Evolutionary conservation across 1,140 invertebrate species (phyloP).

Genomic region (Ephestia elutella): DNA sequence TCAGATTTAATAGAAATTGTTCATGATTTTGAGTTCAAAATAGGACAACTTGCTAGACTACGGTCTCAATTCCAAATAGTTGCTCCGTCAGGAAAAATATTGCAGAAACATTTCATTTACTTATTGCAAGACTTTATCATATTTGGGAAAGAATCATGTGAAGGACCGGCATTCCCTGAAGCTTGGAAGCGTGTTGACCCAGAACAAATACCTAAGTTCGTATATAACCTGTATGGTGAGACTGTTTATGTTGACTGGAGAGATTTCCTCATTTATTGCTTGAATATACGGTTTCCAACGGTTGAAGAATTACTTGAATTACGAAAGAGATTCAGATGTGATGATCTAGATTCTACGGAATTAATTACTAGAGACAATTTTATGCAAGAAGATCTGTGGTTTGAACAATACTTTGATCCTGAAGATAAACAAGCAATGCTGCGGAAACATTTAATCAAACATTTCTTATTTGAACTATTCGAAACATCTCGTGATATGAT

Average conservation of each 20-base stretch:
- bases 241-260: conserved; percentile 75
- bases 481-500: conserved; percentile 56
- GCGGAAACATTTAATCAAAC: conserved; percentile 62
- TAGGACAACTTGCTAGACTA: conserved; percentile 70
- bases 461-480: conserved; percentile 75
- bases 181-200: conserved; percentile 72
- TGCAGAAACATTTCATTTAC: conserved; percentile 72
- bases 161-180: conserved; percentile 63
- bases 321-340: conserved; percentile 58
- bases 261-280: conserved; percentile 77
- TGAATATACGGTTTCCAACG: conserved; percentile 72
- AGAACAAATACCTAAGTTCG: conserved; percentile 62
- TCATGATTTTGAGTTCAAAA: conserved; percentile 61
- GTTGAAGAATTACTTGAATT: conserved; percentile 69
- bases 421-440: conserved; percentile 36
- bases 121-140: conserved; percentile 75
- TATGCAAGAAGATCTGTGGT: conserved; percentile 72
- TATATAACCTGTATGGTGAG: conserved; percentile 69
- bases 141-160: conserved; percentile 64
- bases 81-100: conserved; percentile 72
- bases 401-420: conserved; percentile 60
- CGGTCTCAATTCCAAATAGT: conserved; percentile 69
- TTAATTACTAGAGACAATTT: conserved; percentile 57
- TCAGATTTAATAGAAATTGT: conserved; percentile 35
- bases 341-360: conserved; percentile 64